Conservation (phyloP, 2,888 invertebrate species). For the Trissolcus brochymenae region DNA sequence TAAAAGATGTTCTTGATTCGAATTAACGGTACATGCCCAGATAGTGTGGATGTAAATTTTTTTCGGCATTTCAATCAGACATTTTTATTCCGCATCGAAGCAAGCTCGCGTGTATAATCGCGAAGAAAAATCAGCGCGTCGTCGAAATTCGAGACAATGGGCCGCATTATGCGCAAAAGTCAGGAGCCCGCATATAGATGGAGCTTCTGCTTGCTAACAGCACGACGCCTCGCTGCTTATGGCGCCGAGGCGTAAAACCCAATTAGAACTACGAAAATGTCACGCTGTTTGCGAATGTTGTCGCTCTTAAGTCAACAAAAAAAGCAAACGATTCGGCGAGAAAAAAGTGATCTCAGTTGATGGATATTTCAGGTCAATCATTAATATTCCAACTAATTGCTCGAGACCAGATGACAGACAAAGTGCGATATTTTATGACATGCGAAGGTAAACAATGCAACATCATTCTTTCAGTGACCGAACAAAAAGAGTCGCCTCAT, state of each 20-base stretch:
- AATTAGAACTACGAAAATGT: conserved; percentile 54
- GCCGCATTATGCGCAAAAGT: conserved; percentile 49
- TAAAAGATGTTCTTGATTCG: no score
- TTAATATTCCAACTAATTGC: no score
- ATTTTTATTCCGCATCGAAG: conserved; percentile 19
- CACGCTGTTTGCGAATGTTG: conserved; percentile 48
- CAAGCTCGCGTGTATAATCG: conserved; percentile 26
- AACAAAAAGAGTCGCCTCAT: no score
- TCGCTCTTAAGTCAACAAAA: conserved; percentile 21
- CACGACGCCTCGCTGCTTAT: conserved; percentile 50
- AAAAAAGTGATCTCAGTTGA: not conserved
- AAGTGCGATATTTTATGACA: no score
- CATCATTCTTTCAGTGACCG: no score
- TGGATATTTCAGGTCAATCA: no score
- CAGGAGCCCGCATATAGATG: conserved; percentile 51
- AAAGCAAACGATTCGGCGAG: not conserved
- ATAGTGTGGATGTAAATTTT: conserved; percentile 1
- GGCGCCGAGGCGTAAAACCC: conserved; percentile 52
- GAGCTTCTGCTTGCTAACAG: conserved; percentile 38
- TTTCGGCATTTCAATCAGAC: not conserved
- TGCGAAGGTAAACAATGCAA: no score
- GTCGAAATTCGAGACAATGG: conserved; percentile 54
- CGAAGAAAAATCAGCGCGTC: conserved; percentile 50
- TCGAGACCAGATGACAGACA: no score
- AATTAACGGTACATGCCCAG: no score